Base-by-base conservation (phyloP, 2,113 vertebrate genomes). In the Brevimyrus niger region DNA sequence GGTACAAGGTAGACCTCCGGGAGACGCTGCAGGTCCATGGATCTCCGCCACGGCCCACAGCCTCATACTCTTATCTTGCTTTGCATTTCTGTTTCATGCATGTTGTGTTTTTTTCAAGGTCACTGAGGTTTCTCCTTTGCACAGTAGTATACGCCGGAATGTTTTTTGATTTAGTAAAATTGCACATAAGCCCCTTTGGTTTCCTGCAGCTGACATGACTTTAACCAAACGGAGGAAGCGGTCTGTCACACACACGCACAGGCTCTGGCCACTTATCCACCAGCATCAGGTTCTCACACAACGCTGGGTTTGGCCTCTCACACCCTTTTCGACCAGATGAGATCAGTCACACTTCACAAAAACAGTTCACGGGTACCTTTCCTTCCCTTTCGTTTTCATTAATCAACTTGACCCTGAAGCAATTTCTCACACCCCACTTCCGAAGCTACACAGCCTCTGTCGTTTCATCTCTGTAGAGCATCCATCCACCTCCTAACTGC, bases 201-300 rank as follows among this genome's bases (percentile, higher is more conserved):
- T 95, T 93, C 92, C 94, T 94, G 90, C 87, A 44, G 87, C 87
- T 91, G 87, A 87, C 86, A 65, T 90, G 88, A 91, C 87, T 85
- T 82, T 91, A 90, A 92, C 90, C 91, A 88, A 46, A 82, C 91
- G 35, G 89, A 93, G 94, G 93, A 95, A 94, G 94, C 89, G 88
- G 92, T 93, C 91, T 92, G 85, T 89, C 89, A 87, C 89, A 51
- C 90, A 89, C 48, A 38, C 90, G 87, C 76, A 88, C 86, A 87
- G 27, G 38, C 88, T 82, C 44, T 91, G 90, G 86, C 86, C 53
- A 89, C 88, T 61, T 27, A 88, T 89, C 83, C 44, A 47, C 44
- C 21, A 84, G 21, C 21, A 4, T 84, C 38, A 8, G 23, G 82
- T 84, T 47, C 44, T 88, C 91, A 92, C 92, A 93, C 89, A 93